Conservation (phyloP, 2,797 vertebrate species). For the Phrynocephalus forsythii region DNA sequence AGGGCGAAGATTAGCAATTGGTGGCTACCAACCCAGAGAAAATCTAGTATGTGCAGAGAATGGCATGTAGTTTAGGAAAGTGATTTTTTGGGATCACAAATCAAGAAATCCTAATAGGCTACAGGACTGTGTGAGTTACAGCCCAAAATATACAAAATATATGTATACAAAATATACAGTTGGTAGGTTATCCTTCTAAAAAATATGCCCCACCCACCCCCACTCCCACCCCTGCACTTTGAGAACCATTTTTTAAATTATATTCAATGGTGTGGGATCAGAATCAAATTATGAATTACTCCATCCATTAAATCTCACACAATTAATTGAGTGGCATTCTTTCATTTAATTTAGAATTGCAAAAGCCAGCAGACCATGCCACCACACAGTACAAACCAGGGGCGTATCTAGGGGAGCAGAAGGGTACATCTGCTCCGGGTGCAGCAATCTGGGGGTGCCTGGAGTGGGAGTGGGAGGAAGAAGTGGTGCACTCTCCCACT, state of each 20-base stretch:
- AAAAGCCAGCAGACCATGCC: neutral
- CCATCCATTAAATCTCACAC: neutral
- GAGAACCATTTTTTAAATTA: neutral
- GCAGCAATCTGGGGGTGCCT: too few species aligned
- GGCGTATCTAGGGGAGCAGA: too few species aligned
- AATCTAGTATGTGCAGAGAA: neutral
- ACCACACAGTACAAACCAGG: too few species aligned
- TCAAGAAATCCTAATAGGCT: too few species aligned
- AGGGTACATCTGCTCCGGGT: too few species aligned
- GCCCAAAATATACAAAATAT: neutral
- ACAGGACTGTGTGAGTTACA: too few species aligned
- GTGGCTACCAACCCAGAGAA: neutral
- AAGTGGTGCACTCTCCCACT: too few species aligned
- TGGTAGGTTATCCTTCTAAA: neutral
- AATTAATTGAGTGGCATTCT: neutral
- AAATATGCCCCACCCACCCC: neutral
- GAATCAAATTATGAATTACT: too few species aligned
- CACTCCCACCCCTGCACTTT: neutral
- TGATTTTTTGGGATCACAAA: too few species aligned
- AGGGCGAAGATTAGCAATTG: neutral
- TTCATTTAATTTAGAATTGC: neutral
- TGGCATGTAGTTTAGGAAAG: neutral
- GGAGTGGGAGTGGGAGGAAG: too few species aligned
- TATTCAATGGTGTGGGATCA: neutral
- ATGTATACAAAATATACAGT: neutral